Conservation (phyloP, 2,797 vertebrate species). For the Coranthus polyacanthus region DNA sequence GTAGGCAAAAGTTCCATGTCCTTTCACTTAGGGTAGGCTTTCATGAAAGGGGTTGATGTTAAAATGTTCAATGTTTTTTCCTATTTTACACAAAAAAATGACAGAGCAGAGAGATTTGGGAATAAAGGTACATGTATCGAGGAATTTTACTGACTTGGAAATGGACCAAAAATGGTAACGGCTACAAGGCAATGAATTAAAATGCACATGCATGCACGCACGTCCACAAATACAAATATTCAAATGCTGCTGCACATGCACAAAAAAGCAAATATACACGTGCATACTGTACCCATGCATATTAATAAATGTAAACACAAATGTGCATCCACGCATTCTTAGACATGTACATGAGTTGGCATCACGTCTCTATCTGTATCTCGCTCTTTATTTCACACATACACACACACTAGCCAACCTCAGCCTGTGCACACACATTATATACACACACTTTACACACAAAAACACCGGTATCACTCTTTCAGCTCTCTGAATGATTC, state of each 20-base stretch:
- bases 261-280: neutral
- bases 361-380: constrained; percentile 3
- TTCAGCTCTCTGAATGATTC: constrained; percentile 68
- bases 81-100: too few species aligned
- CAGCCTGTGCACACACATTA: constrained; percentile 8
- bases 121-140: too few species aligned
- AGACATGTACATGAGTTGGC: neutral
- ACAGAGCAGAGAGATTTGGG: too few species aligned
- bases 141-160: too few species aligned
- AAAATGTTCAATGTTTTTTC: too few species aligned
- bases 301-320: neutral
- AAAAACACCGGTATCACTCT: constrained; percentile 53
- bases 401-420: constrained; percentile 19
- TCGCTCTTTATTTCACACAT: too few species aligned
- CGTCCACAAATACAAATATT: too few species aligned
- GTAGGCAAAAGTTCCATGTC: too few species aligned
- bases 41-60: too few species aligned
- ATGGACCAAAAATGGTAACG: too few species aligned
- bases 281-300: neutral
- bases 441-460: constrained; percentile 27
- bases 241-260: neutral
- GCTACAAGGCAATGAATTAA: neutral
- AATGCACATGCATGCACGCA: neutral
- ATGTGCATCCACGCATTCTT: neutral
- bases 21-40: too few species aligned